Evolutionary conservation across 2,113 vertebrate species (phyloP).

Genomic region (Ictalurus furcatus): DNA sequence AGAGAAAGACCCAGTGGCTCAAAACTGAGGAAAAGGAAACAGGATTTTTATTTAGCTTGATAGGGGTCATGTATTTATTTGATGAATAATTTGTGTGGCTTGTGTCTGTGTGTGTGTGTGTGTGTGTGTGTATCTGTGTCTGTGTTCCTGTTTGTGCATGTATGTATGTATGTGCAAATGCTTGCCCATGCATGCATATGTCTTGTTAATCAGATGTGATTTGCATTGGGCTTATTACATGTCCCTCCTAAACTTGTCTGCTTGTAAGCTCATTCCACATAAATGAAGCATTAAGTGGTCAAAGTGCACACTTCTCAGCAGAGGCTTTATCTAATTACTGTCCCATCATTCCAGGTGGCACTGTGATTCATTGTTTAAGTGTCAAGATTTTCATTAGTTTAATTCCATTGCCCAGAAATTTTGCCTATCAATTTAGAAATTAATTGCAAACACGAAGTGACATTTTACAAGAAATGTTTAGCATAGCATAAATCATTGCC

Average conservation of each 20-base stretch:
- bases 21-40: conserved; percentile 30
- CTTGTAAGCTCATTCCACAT: conserved; percentile 48
- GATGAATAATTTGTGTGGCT: conserved; percentile 14
- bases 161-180: conserved; percentile 29
- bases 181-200: conserved; percentile 35
- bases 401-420: conserved; percentile 75
- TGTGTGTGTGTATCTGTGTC: conserved; percentile 29
- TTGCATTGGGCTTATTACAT: conserved; percentile 41
- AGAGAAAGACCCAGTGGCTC: conserved; percentile 48
- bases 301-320: conserved; percentile 60
- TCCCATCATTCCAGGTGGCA: conserved; percentile 64
- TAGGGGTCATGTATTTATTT: conserved; percentile 38
- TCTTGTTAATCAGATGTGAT: conserved; percentile 47
- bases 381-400: conserved; percentile 62
- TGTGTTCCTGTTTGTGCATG: conserved; percentile 20
- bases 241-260: conserved; percentile 50
- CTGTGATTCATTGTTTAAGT: conserved; percentile 75
- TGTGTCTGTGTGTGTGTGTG: conserved; percentile 17
- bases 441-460: conserved; percentile 86
- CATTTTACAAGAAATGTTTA: conserved; percentile 89
- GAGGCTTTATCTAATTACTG: conserved; percentile 67
- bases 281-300: conserved; percentile 58
- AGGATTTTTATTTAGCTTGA: conserved; percentile 46
- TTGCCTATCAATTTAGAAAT: conserved; percentile 85
- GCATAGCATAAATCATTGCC: conserved; percentile 81